Percentiles rank a stretch among this genome's conserved stretches.
Evolutionary conservation across 2,888 invertebrate species (phyloP).

Genomic region (Drosophila leonis): DNA sequence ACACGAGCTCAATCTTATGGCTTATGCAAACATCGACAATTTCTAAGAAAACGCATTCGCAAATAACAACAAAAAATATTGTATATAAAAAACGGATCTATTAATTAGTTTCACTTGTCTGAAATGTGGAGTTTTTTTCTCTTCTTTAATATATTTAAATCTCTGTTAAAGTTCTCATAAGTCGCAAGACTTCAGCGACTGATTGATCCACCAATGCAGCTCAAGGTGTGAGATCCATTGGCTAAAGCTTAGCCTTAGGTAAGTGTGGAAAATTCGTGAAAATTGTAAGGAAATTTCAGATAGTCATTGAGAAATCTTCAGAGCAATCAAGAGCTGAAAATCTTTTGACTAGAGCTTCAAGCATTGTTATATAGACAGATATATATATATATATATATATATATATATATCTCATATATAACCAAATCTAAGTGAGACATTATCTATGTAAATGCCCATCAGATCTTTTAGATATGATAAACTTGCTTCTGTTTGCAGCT

Average conservation of each 20-base stretch:
- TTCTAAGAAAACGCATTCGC: constrained; percentile 3
- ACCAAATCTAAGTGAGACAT: constrained; percentile 6
- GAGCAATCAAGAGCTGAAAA: not conserved
- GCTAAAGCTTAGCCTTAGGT: no score
- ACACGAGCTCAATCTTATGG: constrained; percentile 1
- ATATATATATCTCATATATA: not conserved
- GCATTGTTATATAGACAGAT: not conserved
- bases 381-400: not conserved
- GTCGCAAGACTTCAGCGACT: not conserved
- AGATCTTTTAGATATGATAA: constrained; percentile 4
- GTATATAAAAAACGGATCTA: not conserved
- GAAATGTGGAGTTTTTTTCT: not conserved
- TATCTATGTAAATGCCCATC: constrained; percentile 14
- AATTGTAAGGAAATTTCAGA: not conserved
- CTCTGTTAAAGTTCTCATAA: not conserved
- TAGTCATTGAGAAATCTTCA: no score
- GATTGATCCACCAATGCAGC: not conserved
- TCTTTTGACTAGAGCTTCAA: not conserved
- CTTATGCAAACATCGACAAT: not conserved
- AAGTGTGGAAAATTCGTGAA: not conserved
- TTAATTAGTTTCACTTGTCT: constrained; percentile 7
- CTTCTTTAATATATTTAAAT: not conserved
- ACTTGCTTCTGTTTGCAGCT: constrained; percentile 16
- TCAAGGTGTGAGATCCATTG: not conserved
- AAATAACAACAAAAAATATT: no score